These are phyloP conservation scores for Ophion costatus DNA, from an alignment of 2,888 invertebrate genomes.

Conservation along the genomic window DNA sequence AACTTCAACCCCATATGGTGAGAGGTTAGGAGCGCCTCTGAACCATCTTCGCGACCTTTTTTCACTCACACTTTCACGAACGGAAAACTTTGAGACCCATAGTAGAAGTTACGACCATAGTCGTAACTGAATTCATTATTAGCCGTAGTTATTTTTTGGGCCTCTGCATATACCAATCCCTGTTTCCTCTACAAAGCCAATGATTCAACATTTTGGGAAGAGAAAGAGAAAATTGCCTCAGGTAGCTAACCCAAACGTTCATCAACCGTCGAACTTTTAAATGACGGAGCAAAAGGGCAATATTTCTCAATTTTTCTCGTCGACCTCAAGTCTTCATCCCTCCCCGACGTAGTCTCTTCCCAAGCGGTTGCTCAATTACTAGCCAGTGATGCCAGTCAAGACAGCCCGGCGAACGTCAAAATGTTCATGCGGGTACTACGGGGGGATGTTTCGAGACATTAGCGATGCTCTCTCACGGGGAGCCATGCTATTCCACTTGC, in stretches of 20 bases:
- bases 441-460: constrained; percentile 1
- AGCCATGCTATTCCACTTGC: neutral
- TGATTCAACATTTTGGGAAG: neutral
- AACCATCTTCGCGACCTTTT: neutral
- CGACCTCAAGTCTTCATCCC: no score
- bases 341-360: no score
- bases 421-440: constrained; percentile 51
- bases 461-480: neutral
- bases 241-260: neutral
- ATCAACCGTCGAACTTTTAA: neutral
- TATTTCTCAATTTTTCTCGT: no score
- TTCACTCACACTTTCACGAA: neutral
- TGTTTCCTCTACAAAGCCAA: neutral
- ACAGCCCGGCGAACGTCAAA: neutral
- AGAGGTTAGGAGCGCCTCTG: no score
- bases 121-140: neutral
- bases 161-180: neutral
- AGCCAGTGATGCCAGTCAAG: neutral
- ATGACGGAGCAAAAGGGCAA: no score
- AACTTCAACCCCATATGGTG: no score
- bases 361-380: neutral
- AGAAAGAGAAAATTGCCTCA: neutral
- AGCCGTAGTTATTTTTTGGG: neutral
- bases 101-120: neutral
- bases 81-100: neutral